Evolutionary conservation across 1,140 invertebrate species (phyloP).

Genomic region (Hetaerina americana): DNA sequence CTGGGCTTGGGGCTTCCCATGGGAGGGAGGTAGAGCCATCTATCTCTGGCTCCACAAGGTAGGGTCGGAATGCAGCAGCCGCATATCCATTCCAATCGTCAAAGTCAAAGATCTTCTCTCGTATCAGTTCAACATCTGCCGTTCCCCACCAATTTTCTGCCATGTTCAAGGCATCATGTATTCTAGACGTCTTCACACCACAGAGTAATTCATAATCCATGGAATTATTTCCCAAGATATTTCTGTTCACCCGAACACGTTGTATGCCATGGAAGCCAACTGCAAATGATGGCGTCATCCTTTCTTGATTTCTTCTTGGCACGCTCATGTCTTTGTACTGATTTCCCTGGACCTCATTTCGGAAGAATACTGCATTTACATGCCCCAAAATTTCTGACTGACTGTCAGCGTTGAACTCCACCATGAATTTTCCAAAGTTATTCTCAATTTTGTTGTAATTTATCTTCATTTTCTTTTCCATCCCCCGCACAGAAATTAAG

Average conservation of each 20-base stretch:
- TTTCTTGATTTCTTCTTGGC: neutral
- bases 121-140: constrained; percentile 52
- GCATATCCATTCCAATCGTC: constrained; percentile 99
- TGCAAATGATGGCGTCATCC: constrained; percentile 54
- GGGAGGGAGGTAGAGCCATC: constrained; percentile 60
- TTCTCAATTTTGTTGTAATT: constrained; percentile 57
- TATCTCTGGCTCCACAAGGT: constrained; percentile 59
- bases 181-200: constrained; percentile 74
- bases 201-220: constrained; percentile 87
- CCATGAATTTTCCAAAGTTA: constrained; percentile 74
- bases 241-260: constrained; percentile 79
- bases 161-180: constrained; percentile 78
- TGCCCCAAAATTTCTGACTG: constrained; percentile 85
- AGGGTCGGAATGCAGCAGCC: constrained; percentile 79
- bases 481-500: constrained; percentile 75
- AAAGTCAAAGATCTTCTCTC: constrained; percentile 90
- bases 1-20: constrained; percentile 33
- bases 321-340: constrained; percentile 23
- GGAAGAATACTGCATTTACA: constrained; percentile 62
- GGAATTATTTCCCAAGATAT: constrained; percentile 78
- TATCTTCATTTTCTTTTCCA: constrained; percentile 87
- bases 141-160: constrained; percentile 95
- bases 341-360: constrained; percentile 70
- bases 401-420: constrained; percentile 80
- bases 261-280: constrained; percentile 90